Evolutionary conservation across 1,140 invertebrate genomes (phyloP).

Genomic region (Drosophila tani): DNA sequence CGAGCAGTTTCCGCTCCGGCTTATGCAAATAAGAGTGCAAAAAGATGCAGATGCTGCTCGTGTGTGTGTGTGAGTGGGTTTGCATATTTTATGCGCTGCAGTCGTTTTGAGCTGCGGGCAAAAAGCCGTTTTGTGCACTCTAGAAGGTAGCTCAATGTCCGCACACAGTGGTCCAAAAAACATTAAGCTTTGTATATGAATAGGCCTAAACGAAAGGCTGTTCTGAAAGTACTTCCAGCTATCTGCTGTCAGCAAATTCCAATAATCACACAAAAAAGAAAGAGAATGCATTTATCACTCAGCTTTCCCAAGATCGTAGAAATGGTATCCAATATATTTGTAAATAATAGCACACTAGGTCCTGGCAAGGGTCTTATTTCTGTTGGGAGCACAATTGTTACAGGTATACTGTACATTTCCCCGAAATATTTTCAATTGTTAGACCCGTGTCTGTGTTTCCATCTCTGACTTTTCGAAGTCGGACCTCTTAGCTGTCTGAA

Average conservation of each 20-base stretch:
- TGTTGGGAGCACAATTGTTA: too few relatives aligned
- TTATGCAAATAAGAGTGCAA: slow-evolving; percentile 68
- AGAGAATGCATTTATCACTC: too few relatives aligned
- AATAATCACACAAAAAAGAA: too few relatives aligned
- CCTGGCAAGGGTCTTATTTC: too few relatives aligned
- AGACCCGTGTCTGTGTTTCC: neutral
- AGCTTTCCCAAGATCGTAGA: too few relatives aligned
- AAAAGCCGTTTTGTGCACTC: slow-evolving; percentile 33
- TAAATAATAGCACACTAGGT: too few relatives aligned
- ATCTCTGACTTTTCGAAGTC: neutral
- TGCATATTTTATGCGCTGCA: slow-evolving; percentile 76
- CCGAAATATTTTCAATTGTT: too few relatives aligned
- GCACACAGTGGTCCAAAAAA: slow-evolving; percentile 32
- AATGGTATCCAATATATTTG: too few relatives aligned
- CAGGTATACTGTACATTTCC: too few relatives aligned
- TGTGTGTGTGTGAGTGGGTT: slow-evolving; percentile 14
- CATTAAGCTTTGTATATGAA: neutral
- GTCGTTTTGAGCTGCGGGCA: slow-evolving; percentile 65
- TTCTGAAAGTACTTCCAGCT: neutral
- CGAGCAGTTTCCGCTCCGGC: slow-evolving; percentile 42
- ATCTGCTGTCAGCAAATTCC: neutral
- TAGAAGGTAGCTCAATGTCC: slow-evolving; percentile 13
- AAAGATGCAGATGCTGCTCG: slow-evolving; percentile 48
- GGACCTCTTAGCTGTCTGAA: neutral
- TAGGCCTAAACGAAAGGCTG: neutral